Base-by-base conservation (phyloP, 2,113 vertebrate species). In the Clarias macrocephalus region DNA sequence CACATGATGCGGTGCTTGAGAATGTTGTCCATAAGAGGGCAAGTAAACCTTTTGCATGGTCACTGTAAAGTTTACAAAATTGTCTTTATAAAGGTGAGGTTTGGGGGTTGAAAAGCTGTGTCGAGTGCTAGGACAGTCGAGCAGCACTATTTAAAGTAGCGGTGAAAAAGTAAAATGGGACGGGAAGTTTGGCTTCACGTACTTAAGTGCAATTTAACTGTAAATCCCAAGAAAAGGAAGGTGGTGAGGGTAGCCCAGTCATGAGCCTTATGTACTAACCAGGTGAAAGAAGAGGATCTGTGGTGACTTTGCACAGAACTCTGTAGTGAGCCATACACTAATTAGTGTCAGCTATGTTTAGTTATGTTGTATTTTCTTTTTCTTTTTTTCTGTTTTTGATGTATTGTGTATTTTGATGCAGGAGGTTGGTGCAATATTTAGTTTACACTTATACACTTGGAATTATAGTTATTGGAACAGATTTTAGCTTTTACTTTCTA, bases 181-280 rank as follows among this genome's bases (percentile, higher is more conserved):
- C 21, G 86, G 56, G 21, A 52, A 54, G 87, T 90, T 87, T 88
- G 91, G 81, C 60, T 88, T 76, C 70, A 82, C 91, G 93, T 93
- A 92, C 91, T 91, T 88, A 93, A 95, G 95, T 95, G 94, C 94
- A 95, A 94, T 95, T 95, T 79, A 90, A 92, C 89, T 90, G 88
- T 88, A 89, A 89, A 86, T 68, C 52, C 76, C 72, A 56, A 82
- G 48, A 59, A 54, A 28, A 48, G 30, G 18, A 76, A 28, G 42
- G n/a, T 25, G 6, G 13, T 18, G 60, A 54, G 23, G 12, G 54
- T 93, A 92, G 94, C 90, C 89, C 93, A 92, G 93, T 92, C 93
- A 94, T 91, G 92, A 92, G 94, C 94, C 93, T 94, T 95, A 94
- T 92, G 89, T 84, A 88, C 85, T 92, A 66, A 88, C 92, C 89